Evolutionary conservation across 1,140 invertebrate genomes (phyloP).

Genomic region (Latrodectus geometricus): DNA sequence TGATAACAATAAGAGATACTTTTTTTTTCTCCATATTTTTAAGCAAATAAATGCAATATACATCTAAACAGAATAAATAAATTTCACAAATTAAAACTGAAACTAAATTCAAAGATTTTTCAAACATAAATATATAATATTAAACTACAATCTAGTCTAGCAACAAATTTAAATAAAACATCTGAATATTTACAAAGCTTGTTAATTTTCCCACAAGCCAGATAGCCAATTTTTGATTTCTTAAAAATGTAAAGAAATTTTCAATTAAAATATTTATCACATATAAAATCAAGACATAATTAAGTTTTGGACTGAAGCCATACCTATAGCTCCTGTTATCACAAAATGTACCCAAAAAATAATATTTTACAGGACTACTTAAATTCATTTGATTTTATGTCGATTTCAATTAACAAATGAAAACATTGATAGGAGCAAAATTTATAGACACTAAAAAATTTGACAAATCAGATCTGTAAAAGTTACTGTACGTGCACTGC

Average conservation of each 20-base stretch:
- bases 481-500: conserved; percentile 8
- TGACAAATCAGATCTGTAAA: conserved; percentile 43
- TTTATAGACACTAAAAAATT: conserved; percentile 33
- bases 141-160: neutral
- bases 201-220: neutral
- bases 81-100: neutral
- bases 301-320: neutral
- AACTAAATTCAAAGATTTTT: neutral
- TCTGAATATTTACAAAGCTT: neutral
- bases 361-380: conserved; percentile 8
- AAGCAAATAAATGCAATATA: neutral
- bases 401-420: neutral
- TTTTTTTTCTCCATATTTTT: neutral
- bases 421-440: neutral
- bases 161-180: neutral
- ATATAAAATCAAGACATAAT: conserved; percentile 16
- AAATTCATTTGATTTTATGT: conserved; percentile 24
- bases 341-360: conserved; percentile 6
- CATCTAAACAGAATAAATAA: neutral
- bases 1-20: neutral
- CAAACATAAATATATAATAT: neutral
- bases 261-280: conserved; percentile 24
- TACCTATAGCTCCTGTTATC: conserved; percentile 26
- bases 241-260: conserved; percentile 15
- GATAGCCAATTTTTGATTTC: neutral